These are phyloP conservation scores for Sarcophaga subvicina DNA, from an alignment of 2,888 invertebrate species.

Conservation along the genomic window DNA sequence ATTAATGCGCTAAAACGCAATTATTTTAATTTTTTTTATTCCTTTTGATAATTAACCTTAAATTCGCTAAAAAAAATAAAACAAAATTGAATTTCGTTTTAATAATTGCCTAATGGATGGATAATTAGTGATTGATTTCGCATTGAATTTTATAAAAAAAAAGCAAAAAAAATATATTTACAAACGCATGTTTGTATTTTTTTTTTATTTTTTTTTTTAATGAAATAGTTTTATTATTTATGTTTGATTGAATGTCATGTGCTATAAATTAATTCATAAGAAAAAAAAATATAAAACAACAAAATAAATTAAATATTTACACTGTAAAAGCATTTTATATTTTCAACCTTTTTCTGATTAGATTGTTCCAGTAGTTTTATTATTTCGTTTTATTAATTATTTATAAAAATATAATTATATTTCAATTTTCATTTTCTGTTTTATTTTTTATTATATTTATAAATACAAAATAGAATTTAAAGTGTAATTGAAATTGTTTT, in stretches of 20 bases:
- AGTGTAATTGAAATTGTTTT: slow-evolving; percentile 27
- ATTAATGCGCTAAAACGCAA: too few species aligned
- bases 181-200: neutral
- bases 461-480: slow-evolving; percentile 2
- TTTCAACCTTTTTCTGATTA: neutral
- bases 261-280: neutral
- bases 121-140: neutral
- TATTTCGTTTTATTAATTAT: neutral
- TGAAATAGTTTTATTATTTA: neutral
- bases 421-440: neutral
- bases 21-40: too few species aligned
- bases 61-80: neutral
- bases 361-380: neutral
- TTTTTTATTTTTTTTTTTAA: neutral
- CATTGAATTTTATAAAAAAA: neutral
- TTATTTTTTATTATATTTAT: neutral
- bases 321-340: too few species aligned
- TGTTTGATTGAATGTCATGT: neutral
- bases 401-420: neutral
- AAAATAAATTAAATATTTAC: neutral
- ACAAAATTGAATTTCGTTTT: neutral
- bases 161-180: neutral
- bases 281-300: neutral
- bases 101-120: neutral
- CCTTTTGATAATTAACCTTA: neutral